Evolutionary conservation across 2,888 invertebrate genomes (phyloP).

Genomic region (Seladonia tumulorum): DNA sequence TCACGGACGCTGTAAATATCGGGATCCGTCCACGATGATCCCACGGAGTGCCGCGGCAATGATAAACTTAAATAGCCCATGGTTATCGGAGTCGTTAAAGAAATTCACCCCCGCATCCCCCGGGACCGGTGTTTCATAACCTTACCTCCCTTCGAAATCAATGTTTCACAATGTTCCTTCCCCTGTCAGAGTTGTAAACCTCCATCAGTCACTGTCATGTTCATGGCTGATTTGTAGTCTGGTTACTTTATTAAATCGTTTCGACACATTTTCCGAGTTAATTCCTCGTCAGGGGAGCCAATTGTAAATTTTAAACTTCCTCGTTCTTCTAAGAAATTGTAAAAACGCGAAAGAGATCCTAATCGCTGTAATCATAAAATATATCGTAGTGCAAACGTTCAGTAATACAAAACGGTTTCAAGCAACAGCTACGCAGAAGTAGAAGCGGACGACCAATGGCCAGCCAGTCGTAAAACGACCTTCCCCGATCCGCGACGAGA

Average conservation of each 20-base stretch:
- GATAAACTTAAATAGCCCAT: conserved; percentile 42
- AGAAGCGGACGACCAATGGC: no score
- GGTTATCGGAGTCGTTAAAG: conserved; percentile 7
- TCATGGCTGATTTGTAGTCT: background rate
- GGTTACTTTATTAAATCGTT: background rate
- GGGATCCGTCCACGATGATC: conserved; percentile 38
- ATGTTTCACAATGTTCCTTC: background rate
- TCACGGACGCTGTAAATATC: conserved; percentile 50
- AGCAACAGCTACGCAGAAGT: no score
- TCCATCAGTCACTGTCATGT: background rate
- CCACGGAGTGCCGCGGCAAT: conserved; percentile 34
- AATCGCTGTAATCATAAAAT: no score
- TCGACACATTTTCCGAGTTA: background rate
- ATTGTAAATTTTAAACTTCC: no score
- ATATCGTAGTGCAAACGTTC: no score
- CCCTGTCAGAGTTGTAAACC: no score
- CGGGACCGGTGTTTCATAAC: background rate
- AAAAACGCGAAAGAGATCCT: no score
- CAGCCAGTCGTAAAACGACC: no score
- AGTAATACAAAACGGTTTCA: no score
- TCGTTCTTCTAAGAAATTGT: no score
- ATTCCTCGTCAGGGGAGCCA: background rate
- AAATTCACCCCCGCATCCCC: background rate
- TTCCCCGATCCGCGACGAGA: background rate
- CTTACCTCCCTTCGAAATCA: background rate